A percentile compares a stretch with the other conserved stretches of the same genome.
Conservation (phyloP, 2,888 invertebrate species). For the Meganola albula region DNA sequence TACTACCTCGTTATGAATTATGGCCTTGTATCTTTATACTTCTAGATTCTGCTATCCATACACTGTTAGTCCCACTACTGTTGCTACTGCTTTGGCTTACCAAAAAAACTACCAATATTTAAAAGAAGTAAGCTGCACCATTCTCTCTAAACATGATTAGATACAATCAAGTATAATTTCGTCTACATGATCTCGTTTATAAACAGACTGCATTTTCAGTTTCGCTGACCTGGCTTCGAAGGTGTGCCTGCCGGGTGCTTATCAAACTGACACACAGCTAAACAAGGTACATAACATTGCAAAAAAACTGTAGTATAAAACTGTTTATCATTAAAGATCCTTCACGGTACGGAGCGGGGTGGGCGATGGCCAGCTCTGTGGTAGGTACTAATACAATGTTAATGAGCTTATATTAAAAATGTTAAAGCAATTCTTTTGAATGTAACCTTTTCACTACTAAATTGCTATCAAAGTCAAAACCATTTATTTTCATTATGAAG, state of each 20-base stretch:
- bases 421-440: not conserved
- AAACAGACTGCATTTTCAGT: slow-evolving; percentile 31
- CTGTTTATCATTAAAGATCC: too few species aligned
- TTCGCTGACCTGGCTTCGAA: slow-evolving; percentile 30
- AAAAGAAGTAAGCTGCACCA: not conserved
- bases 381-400: not conserved
- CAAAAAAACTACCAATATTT: too few species aligned
- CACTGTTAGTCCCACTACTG: too few species aligned
- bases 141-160: not conserved
- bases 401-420: not conserved
- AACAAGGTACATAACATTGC: not conserved
- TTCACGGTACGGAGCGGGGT: not conserved
- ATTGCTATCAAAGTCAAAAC: too few species aligned
- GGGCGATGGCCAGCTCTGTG: not conserved
- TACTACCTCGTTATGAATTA: too few species aligned
- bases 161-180: slow-evolving; percentile 1
- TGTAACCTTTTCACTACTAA: too few species aligned
- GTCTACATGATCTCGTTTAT: slow-evolving; percentile 25
- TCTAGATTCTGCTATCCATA: too few species aligned
- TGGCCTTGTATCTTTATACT: too few species aligned
- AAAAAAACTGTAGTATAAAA: not conserved
- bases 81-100: too few species aligned
- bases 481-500: too few species aligned
- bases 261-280: slow-evolving; percentile 15
- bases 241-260: slow-evolving; percentile 13